phyloP scores from a whole-genome alignment of 2,888 invertebrate genomes.

The Drosophila prolongata region DNA sequence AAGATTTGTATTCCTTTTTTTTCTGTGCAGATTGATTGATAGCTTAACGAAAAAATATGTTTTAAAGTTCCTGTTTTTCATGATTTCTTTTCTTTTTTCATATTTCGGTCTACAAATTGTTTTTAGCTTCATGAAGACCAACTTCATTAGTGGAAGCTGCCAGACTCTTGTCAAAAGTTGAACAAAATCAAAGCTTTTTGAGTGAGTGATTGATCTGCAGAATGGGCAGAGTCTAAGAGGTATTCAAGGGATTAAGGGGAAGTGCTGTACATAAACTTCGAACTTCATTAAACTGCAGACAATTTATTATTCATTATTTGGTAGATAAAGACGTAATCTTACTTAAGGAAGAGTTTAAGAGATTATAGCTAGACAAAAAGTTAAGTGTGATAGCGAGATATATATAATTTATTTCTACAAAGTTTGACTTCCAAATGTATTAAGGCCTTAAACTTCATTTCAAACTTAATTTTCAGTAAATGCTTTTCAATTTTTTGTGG shows the following conservation, averaged over 20 bases:
- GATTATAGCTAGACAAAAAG: not conserved
- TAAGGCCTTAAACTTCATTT: too few relatives aligned
- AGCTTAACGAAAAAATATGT: not conserved
- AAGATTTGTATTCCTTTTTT: not conserved
- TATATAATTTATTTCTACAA: too few relatives aligned
- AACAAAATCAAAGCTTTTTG: conserved; percentile 37
- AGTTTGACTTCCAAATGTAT: too few relatives aligned
- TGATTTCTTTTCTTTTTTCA: not conserved
- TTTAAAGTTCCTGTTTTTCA: not conserved
- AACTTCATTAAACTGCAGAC: not conserved
- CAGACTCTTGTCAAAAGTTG: conserved; percentile 28
- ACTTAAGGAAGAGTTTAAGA: not conserved
- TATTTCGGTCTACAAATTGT: conserved; percentile 19
- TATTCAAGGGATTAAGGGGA: not conserved
- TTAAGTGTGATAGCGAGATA: too few relatives aligned
- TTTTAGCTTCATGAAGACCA: conserved; percentile 21
- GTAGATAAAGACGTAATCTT: not conserved
- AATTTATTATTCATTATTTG: not conserved
- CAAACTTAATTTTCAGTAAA: too few relatives aligned
- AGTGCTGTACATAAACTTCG: too few relatives aligned
- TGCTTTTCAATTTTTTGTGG: too few relatives aligned
- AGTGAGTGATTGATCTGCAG: conserved; percentile 38
- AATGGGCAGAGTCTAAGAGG: not conserved
- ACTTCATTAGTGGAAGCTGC: conserved; percentile 37
- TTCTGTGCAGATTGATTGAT: conserved; percentile 19